Evolutionary conservation across 2,888 invertebrate species (phyloP).

Genomic region (Aspidapion aeneum): DNA sequence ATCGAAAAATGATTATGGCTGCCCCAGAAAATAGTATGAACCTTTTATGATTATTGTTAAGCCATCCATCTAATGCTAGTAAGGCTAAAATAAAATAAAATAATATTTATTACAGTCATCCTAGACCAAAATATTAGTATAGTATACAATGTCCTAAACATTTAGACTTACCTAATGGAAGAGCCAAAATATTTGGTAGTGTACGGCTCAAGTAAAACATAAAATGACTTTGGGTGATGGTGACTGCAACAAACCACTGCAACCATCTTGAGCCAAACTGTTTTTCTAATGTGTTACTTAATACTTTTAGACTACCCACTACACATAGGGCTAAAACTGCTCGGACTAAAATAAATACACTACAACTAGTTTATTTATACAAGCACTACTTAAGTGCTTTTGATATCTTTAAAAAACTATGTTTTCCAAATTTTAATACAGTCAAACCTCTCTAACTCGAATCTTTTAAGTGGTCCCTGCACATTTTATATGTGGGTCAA

Average conservation of each 20-base stretch:
- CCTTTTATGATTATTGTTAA: conserved; percentile 67
- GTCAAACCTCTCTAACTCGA: too few species aligned
- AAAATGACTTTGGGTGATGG: conserved; percentile 94
- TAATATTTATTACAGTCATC: conserved; percentile 7
- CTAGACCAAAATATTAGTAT: background rate
- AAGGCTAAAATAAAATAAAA: conserved; percentile 64
- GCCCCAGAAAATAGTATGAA: conserved; percentile 85
- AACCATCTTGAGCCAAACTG: conserved; percentile 76
- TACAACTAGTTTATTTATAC: too few species aligned
- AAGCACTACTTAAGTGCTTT: too few species aligned
- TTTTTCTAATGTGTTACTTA: conserved; percentile 70
- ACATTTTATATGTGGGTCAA: too few species aligned
- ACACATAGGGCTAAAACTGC: conserved; percentile 74
- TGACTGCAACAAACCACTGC: conserved; percentile 80
- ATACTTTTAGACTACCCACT: conserved; percentile 67
- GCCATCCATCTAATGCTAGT: conserved; percentile 80
- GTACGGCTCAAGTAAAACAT: conserved; percentile 95
- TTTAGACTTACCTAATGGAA: conserved; percentile 88
- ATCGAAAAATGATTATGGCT: conserved; percentile 85
- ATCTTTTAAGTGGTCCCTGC: too few species aligned
- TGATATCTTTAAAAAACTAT: too few species aligned
- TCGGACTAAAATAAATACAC: conserved; percentile 68
- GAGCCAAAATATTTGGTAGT: conserved; percentile 91
- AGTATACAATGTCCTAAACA: too few species aligned
- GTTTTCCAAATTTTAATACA: too few species aligned